phyloP scores from a whole-genome alignment of 2,888 invertebrate species.

The Mythimna impura region DNA sequence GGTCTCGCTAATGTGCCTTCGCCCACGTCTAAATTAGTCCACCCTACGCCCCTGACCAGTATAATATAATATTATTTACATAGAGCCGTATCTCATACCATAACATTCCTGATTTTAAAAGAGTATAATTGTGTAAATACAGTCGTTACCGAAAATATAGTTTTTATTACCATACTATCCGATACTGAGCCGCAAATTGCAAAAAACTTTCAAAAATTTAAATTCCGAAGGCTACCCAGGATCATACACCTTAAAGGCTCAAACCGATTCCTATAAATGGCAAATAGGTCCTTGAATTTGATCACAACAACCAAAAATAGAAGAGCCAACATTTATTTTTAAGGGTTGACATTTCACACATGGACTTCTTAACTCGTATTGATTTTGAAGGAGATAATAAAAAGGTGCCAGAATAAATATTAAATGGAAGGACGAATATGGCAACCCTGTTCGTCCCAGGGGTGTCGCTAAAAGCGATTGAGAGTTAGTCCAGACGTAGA shows the following conservation, averaged over 20 bases:
- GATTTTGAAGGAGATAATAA: slow-evolving; percentile 24
- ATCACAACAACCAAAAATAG: slow-evolving; percentile 21
- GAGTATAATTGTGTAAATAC: too few relatives aligned
- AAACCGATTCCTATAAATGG: slow-evolving; percentile 4
- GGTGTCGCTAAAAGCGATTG: slow-evolving; percentile 39
- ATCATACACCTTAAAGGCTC: not conserved
- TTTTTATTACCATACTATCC: too few relatives aligned
- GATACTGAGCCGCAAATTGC: too few relatives aligned
- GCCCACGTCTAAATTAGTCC: too few relatives aligned
- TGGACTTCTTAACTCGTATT: slow-evolving; percentile 15
- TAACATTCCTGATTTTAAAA: too few relatives aligned
- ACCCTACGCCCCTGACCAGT: too few relatives aligned
- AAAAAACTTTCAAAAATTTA: too few relatives aligned
- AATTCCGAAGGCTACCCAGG: too few relatives aligned
- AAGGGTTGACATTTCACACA: slow-evolving; percentile 33
- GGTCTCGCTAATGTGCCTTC: too few relatives aligned
- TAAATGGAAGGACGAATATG: slow-evolving; percentile 34
- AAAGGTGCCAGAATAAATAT: slow-evolving; percentile 33
- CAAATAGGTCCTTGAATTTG: slow-evolving; percentile 7
- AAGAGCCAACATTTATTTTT: slow-evolving; percentile 18
- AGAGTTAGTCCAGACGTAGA: slow-evolving; percentile 38
- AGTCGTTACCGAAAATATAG: too few relatives aligned
- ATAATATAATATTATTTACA: too few relatives aligned
- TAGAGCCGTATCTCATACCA: too few relatives aligned
- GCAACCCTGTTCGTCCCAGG: slow-evolving; percentile 29